Evolutionary conservation across 2,888 invertebrate species (phyloP).

Genomic region (Tetragonisca angustula): DNA sequence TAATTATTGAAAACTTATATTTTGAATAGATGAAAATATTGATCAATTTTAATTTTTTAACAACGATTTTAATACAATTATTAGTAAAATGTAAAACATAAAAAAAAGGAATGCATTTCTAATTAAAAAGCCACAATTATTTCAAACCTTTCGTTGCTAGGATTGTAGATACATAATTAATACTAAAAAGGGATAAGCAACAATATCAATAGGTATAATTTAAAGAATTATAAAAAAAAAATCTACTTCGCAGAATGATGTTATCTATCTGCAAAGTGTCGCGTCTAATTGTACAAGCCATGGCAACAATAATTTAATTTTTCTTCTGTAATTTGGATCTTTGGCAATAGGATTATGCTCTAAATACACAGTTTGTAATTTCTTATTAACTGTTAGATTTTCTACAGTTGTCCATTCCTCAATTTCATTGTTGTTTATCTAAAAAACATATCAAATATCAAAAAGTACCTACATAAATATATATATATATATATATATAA

Average conservation of each 20-base stretch:
- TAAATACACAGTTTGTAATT: slow-evolving; percentile 94
- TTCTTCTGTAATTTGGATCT: slow-evolving; percentile 95
- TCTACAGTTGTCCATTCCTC: slow-evolving; percentile 94
- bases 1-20: neutral
- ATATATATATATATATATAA: neutral
- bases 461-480: slow-evolving; percentile 21
- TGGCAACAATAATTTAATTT: slow-evolving; percentile 94
- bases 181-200: slow-evolving; percentile 24
- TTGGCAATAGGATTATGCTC: slow-evolving; percentile 95
- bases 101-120: slow-evolving; percentile 27
- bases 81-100: slow-evolving; percentile 14
- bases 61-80: slow-evolving; percentile 6
- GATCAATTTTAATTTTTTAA: neutral
- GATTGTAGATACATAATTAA: slow-evolving; percentile 10
- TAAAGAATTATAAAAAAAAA: slow-evolving; percentile 9
- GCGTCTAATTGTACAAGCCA: slow-evolving; percentile 97
- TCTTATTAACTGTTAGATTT: slow-evolving; percentile 88
- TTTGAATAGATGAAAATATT: neutral
- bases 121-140: slow-evolving; percentile 6
- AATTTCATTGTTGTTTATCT: slow-evolving; percentile 96
- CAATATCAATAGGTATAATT: slow-evolving; percentile 25
- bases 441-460: slow-evolving; percentile 74
- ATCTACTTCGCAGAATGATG: neutral
- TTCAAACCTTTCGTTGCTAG: slow-evolving; percentile 8
- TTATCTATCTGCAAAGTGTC: slow-evolving; percentile 91